phyloP scores from a whole-genome alignment of 2,888 invertebrate species.

The Aphidius colemani region DNA sequence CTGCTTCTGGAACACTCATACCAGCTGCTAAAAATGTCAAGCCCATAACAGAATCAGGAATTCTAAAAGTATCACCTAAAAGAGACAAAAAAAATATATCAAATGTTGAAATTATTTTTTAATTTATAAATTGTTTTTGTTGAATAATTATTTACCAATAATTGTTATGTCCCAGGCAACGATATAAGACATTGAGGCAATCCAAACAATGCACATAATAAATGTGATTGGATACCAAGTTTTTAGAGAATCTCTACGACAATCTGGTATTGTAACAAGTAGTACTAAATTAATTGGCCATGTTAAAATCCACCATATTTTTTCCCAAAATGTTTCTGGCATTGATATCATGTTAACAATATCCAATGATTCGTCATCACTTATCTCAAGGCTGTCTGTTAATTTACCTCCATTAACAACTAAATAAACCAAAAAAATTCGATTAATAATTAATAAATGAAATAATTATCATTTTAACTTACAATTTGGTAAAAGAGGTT shows the following conservation, averaged over 20 bases:
- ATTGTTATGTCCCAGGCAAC: constrained; percentile 85
- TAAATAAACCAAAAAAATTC: constrained; percentile 14
- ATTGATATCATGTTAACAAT: constrained; percentile 63
- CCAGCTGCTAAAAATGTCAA: constrained; percentile 84
- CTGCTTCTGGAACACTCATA: constrained; percentile 85
- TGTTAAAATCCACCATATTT: constrained; percentile 69
- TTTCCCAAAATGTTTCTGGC: constrained; percentile 63
- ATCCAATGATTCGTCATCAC: constrained; percentile 44
- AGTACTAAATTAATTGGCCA: constrained; percentile 78
- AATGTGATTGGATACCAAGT: constrained; percentile 71
- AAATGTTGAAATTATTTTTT: neutral
- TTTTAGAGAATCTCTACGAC: constrained; percentile 65
- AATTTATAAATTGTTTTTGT: neutral
- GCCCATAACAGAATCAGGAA: constrained; percentile 86
- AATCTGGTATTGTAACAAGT: constrained; percentile 79
- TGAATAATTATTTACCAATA: constrained; percentile 65
- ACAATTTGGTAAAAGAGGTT: constrained; percentile 49
- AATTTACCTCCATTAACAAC: constrained; percentile 30
- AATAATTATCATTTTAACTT: constrained; percentile 25
- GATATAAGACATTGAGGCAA: constrained; percentile 79
- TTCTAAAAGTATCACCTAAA: constrained; percentile 76
- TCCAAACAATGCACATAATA: constrained; percentile 81
- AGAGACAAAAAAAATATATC: neutral
- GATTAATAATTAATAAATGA: neutral
- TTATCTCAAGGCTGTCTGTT: constrained; percentile 39